Base-by-base conservation (phyloP, 2,113 vertebrate species). In the Chitala chitala region DNA sequence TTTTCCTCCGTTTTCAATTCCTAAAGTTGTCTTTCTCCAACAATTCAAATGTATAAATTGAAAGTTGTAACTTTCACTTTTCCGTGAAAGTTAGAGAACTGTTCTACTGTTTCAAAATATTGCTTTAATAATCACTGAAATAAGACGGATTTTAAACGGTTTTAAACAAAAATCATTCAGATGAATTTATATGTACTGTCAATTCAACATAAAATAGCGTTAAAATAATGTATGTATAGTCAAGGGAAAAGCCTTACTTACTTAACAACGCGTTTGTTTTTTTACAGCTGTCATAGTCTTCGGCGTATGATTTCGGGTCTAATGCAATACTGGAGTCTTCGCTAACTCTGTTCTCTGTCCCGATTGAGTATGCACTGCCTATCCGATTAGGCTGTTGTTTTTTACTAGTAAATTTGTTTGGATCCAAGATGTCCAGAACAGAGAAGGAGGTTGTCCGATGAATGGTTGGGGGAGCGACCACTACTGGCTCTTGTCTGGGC, bases 391-490 rank as follows among this genome's bases (percentile, higher is more conserved):
- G 81, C 29, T 85, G 87, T 77, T 89, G 83, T 55, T 87, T 81
- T 12, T 90, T 87, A 89, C 95, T 96, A 73, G 96, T 99, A 90
- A 99, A 96, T 85, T 96, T 96, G 88, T 96, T 95, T 61, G 94
- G 94, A 82, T 95, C 94, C 90, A 99, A 86, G 82, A 99, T 99
- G 93, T 99, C 96, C 86, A 98, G 87, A 42, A 99, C 95, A 0
- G 96, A 98, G 87, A 98, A 99, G 6, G 96, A 93, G 40, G 96
- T 98, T 88, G 95, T 96, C 82, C 96, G 92, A 84, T 95, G 91
- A 65, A 86, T 84, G 22, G 71, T 68, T 3, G 84, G 87, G 26
- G 88, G 83, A 0, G 87, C 89, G 64, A 78, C 88, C 69, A 83
- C 89, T 12, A 85, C 86, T 5, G 86, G 89, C 22, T 92, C 93